Evolutionary conservation across 1,140 invertebrate genomes (phyloP).

Genomic region (Camponotus pennsylvanicus): DNA sequence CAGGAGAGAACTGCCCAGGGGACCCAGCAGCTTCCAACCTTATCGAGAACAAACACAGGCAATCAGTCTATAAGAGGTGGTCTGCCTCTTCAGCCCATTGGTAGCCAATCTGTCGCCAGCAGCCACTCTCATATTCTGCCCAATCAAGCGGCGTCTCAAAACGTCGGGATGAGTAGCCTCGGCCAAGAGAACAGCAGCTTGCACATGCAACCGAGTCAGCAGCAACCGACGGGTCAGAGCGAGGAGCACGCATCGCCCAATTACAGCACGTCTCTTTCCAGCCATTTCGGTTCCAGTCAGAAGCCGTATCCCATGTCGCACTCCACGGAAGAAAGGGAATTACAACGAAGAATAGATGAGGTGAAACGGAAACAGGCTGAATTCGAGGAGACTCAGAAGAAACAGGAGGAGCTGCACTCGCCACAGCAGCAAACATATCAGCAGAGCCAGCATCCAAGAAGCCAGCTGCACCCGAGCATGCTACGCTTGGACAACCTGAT

Average conservation of each 20-base stretch:
- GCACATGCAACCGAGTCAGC: conserved; percentile 52
- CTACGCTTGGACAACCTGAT: conserved; percentile 87
- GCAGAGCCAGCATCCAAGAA: conserved; percentile 79
- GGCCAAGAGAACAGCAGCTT: conserved; percentile 47
- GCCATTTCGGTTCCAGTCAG: conserved; percentile 75
- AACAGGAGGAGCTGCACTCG: conserved; percentile 82
- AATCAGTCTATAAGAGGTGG: conserved; percentile 80
- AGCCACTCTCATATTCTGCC: neutral
- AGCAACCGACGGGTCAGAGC: conserved; percentile 66
- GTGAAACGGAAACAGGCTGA: conserved; percentile 86
- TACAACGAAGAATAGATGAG: conserved; percentile 86
- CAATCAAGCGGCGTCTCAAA: conserved; percentile 37
- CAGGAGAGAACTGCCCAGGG: conserved; percentile 78
- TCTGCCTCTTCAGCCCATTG: conserved; percentile 30
- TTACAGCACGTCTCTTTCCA: conserved; percentile 41
- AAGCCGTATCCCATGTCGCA: conserved; percentile 70
- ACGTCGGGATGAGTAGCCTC: neutral
- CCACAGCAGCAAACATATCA: conserved; percentile 76
- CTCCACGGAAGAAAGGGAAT: conserved; percentile 85
- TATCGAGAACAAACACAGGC: conserved; percentile 75
- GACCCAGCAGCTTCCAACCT: conserved; percentile 68
- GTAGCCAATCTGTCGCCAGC: conserved; percentile 3
- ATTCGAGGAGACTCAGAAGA: conserved; percentile 84
- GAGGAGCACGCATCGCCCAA: conserved; percentile 47
- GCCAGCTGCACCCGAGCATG: conserved; percentile 82